Evolutionary conservation across 2,113 vertebrate species (phyloP).

Genomic region (Platysternon megacephalum): DNA sequence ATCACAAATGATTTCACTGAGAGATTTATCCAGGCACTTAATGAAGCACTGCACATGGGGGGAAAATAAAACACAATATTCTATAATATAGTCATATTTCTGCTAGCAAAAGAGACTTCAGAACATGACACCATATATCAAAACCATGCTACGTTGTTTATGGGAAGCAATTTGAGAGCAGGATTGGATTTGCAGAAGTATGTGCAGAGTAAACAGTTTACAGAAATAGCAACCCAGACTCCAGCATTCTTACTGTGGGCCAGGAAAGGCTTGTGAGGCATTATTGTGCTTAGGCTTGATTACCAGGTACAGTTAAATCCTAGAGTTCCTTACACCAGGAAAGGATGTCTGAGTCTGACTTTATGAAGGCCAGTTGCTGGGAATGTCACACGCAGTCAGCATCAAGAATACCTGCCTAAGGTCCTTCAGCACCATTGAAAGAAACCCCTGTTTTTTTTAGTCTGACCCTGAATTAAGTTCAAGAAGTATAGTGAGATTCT

Average conservation of each 20-base stretch:
- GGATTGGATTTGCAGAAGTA: constrained; percentile 66
- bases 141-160: constrained; percentile 69
- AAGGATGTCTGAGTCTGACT: constrained; percentile 70
- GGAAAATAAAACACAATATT: background rate
- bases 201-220: constrained; percentile 71
- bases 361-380: constrained; percentile 64
- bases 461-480: constrained; percentile 12
- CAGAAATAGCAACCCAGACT: constrained; percentile 70
- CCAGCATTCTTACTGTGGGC: constrained; percentile 48
- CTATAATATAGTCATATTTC: background rate
- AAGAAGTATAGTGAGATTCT: background rate
- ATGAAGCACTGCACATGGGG: background rate
- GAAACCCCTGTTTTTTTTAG: constrained; percentile 37
- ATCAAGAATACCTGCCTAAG: constrained; percentile 57
- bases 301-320: constrained; percentile 74
- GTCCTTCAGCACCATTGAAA: constrained; percentile 60
- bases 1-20: background rate
- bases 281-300: constrained; percentile 73
- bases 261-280: constrained; percentile 32
- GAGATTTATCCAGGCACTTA: constrained; percentile 7
- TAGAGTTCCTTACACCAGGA: constrained; percentile 60
- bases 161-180: constrained; percentile 70
- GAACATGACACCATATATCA: constrained; percentile 45
- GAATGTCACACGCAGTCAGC: constrained; percentile 60
- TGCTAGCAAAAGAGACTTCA: constrained; percentile 44